Evolutionary conservation across 2,888 invertebrate species (phyloP), one percentile per base, ranked within the genome.

Genomic region (Nudaria mundana): DNA sequence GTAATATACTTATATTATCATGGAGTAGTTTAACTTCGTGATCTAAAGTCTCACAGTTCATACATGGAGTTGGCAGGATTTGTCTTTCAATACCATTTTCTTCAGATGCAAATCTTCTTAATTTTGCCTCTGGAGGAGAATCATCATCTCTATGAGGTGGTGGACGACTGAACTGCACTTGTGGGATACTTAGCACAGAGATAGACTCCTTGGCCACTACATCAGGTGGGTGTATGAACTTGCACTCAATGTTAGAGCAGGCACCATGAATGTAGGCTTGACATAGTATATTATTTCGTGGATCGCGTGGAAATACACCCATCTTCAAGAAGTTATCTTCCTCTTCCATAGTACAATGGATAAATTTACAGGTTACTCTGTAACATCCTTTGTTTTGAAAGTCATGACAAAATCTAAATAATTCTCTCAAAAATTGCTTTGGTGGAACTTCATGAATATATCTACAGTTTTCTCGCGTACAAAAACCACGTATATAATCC

Each of bases 351-450:
- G 91, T 89, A 61, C 93, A 92, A 71, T 95, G 95, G 37, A 93
- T 81, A 71, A 94, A 94, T 58, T 91, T 92, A 70, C 94, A 94
- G 56, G 90, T 92, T 6, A 79, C 71, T 60, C 91, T 86, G 40
- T 92, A 90, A 48, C 90, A 89, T 51, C 93, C 93, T 65, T 92
- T 92, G 72, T 94, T 94, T 80, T 94, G 94, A 65, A 75, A 91
- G 59, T 91, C 91, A 61, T 91, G 91, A 57, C 91, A 91, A 60
- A 91, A 91, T 24, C 86, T 76, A 59, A 89, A 84, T 20, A 87
- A 62, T 24, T 85, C 86, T 44, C 83, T 84, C 6, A 87, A 55
- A 39, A 51, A 71, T 4, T 61, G 43, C 52, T 72, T 77, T 2
- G 82, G 78, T 44, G 87, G 83, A 39, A 76, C 64, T 61, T 85